Evolutionary conservation across 2,888 invertebrate genomes (phyloP).

Genomic region (Sminthurides aquaticus): DNA sequence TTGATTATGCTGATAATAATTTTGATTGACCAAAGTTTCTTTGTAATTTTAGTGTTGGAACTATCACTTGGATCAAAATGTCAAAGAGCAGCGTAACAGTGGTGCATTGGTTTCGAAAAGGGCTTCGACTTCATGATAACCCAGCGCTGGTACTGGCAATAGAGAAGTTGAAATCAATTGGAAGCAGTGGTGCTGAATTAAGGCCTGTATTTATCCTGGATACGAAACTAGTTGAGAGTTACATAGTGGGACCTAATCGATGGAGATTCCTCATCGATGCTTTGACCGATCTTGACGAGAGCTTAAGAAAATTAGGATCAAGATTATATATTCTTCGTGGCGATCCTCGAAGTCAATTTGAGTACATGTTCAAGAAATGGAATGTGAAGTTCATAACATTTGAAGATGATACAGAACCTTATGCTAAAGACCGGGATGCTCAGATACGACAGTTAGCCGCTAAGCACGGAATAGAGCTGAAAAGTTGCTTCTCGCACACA

Average conservation of each 20-base stretch:
- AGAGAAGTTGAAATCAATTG: slow-evolving; percentile 56
- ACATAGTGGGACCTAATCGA: slow-evolving; percentile 81
- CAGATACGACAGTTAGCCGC: slow-evolving; percentile 72
- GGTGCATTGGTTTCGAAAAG: slow-evolving; percentile 13
- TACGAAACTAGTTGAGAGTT: slow-evolving; percentile 77
- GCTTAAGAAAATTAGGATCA: slow-evolving; percentile 69
- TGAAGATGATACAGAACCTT: slow-evolving; percentile 85
- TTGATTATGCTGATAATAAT: too few relatives aligned
- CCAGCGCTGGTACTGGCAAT: slow-evolving; percentile 55
- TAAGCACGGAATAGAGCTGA: slow-evolving; percentile 68
- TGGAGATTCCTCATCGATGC: slow-evolving; percentile 86
- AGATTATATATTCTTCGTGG: slow-evolving; percentile 74
- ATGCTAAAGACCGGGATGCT: slow-evolving; percentile 74
- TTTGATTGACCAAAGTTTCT: too few relatives aligned
- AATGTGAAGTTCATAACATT: slow-evolving; percentile 56
- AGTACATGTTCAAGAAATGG: slow-evolving; percentile 6
- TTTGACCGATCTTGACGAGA: slow-evolving; percentile 71
- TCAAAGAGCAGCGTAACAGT: neutral
- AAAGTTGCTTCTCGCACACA: slow-evolving; percentile 72
- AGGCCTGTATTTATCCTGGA: slow-evolving; percentile 80
- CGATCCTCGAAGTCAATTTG: slow-evolving; percentile 1
- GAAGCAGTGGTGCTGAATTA: slow-evolving; percentile 59
- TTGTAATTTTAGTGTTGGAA: neutral
- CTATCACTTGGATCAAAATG: neutral
- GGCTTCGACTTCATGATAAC: slow-evolving; percentile 64